Percentiles rank a stretch among this genome's conserved stretches.
These are phyloP conservation scores for Leptopilina boulardi DNA, from an alignment of 1,140 invertebrate genomes.

Conservation along the genomic window DNA sequence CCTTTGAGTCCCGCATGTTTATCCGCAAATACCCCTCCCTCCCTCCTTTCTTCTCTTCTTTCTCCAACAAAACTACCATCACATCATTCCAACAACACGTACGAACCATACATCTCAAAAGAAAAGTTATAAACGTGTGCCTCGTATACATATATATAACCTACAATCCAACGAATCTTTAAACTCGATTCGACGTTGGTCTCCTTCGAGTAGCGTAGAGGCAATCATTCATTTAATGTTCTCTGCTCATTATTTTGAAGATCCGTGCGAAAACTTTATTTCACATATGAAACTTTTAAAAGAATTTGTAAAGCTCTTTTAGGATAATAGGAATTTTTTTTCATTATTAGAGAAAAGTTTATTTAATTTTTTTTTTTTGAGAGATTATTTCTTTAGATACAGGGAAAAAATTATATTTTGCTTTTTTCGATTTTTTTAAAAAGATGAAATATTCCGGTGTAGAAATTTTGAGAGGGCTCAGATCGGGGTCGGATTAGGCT, in stretches of 20 bases:
- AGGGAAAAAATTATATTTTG: too few relatives aligned
- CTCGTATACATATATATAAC: neutral
- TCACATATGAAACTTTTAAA: neutral
- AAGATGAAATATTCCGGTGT: too few relatives aligned
- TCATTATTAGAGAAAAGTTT: too few relatives aligned
- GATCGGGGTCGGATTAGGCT: too few relatives aligned
- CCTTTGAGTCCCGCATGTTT: conserved; percentile 6
- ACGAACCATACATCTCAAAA: conserved; percentile 18
- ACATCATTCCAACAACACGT: neutral
- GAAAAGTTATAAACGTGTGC: conserved; percentile 5
- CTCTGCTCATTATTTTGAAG: neutral
- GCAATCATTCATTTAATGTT: conserved; percentile 15
- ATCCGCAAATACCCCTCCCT: neutral
- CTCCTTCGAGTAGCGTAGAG: conserved; percentile 13
- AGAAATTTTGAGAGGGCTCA: too few relatives aligned
- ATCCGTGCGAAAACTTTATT: neutral
- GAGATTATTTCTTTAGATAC: too few relatives aligned
- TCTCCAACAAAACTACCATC: neutral
- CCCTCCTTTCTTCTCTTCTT: too few relatives aligned
- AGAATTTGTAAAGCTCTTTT: neutral
- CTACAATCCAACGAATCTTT: conserved; percentile 29
- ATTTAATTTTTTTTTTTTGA: too few relatives aligned
- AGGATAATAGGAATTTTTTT: too few relatives aligned
- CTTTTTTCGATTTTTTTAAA: too few relatives aligned
- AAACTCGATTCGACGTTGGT: conserved; percentile 18